Percentiles rank a stretch among this genome's conserved stretches.
Conservation (phyloP, 2,888 invertebrate genomes). For the Cordylochernes scorpioides region DNA sequence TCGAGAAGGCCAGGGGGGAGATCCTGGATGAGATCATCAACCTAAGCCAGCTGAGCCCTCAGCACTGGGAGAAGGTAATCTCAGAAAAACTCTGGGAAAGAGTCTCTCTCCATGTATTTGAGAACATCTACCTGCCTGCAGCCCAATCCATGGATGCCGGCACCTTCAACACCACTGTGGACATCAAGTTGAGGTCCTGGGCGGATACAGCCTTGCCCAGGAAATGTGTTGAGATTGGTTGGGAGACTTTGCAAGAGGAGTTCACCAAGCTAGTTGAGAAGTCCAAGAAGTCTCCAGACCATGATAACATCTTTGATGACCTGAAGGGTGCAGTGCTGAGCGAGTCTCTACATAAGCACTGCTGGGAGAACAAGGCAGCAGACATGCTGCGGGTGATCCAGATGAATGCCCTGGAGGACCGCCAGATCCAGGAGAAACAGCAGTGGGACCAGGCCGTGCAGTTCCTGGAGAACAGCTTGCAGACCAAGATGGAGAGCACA, state of each 20-base stretch:
- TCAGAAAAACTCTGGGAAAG: constrained; percentile 52
- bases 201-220: constrained; percentile 65
- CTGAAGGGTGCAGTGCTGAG: constrained; percentile 64
- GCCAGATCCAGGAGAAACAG: constrained; percentile 49
- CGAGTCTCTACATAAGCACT: constrained; percentile 55
- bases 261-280: constrained; percentile 39
- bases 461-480: constrained; percentile 54
- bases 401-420: constrained; percentile 70
- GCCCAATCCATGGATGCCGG: constrained; percentile 42
- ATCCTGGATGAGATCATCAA: constrained; percentile 89
- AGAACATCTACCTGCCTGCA: constrained; percentile 75
- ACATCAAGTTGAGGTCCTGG: constrained; percentile 88
- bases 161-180: constrained; percentile 33
- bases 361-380: constrained; percentile 64
- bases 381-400: constrained; percentile 55
- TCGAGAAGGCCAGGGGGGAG: constrained; percentile 83
- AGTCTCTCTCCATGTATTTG: constrained; percentile 52
- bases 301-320: constrained; percentile 67
- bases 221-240: constrained; percentile 51
- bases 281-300: constrained; percentile 37
- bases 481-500: too few species aligned
- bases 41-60: constrained; percentile 45
- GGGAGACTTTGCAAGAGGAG: constrained; percentile 51
- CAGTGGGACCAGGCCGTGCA: constrained; percentile 81
- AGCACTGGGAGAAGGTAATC: constrained; percentile 71